phyloP scores from a whole-genome alignment of 2,888 invertebrate genomes.

The Malthinus flaveolus region DNA sequence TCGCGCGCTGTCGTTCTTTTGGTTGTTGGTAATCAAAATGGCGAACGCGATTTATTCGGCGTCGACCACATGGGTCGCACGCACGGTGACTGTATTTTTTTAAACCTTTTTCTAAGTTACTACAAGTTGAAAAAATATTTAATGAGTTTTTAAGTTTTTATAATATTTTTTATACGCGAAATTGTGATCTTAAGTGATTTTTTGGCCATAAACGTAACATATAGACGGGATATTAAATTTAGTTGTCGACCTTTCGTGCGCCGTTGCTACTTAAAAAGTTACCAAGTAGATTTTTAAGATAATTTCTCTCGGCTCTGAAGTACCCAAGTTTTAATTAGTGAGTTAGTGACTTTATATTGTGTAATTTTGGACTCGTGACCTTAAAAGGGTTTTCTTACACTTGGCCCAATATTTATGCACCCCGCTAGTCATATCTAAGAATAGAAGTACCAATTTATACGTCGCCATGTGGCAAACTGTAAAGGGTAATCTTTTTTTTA shows the following conservation, averaged over 20 bases:
- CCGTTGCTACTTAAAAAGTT: constrained; percentile 16
- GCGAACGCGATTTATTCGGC: constrained; percentile 51
- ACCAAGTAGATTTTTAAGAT: constrained; percentile 8
- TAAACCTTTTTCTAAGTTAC: constrained; percentile 11
- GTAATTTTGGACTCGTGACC: constrained; percentile 30
- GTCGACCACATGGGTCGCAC: constrained; percentile 57
- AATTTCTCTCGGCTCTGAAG: not conserved
- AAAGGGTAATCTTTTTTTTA: constrained; percentile 35
- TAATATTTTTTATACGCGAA: constrained; percentile 9
- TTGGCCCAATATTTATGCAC: constrained; percentile 34
- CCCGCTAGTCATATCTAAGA: constrained; percentile 48
- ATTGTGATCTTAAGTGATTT: not conserved
- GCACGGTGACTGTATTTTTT: constrained; percentile 48
- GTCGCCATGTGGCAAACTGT: constrained; percentile 41
- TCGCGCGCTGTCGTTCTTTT: not conserved
- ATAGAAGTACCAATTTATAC: constrained; percentile 41
- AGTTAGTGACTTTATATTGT: constrained; percentile 10
- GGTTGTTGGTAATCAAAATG: constrained; percentile 41
- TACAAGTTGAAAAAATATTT: constrained; percentile 8
- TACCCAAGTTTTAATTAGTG: not conserved
- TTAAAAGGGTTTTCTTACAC: constrained; percentile 40
- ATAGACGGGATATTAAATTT: not conserved
- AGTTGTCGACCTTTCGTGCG: constrained; percentile 29
- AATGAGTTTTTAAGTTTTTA: not conserved
- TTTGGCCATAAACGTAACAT: no score